phyloP scores from a whole-genome alignment of 2,797 vertebrate species.

The Sparus aurata region DNA sequence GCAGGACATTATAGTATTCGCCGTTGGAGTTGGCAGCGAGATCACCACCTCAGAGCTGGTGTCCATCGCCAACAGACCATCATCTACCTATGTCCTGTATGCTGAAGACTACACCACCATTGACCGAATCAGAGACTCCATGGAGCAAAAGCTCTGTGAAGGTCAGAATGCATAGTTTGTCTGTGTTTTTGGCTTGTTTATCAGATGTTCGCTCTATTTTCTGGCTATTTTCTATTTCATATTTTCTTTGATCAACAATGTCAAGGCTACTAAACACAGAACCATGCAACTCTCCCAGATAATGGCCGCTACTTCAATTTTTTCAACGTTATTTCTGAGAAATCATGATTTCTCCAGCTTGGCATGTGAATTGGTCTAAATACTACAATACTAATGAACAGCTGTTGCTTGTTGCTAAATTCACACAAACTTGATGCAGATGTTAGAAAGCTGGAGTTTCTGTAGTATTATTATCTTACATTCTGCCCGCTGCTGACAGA shows the following conservation, averaged over 20 bases:
- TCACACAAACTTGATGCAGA: too few relatives aligned
- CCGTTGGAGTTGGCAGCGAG: conserved; percentile 88
- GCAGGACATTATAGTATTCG: conserved; percentile 84
- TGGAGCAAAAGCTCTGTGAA: conserved; percentile 90
- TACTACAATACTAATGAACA: too few relatives aligned
- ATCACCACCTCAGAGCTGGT: conserved; percentile 86
- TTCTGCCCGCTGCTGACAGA: not conserved
- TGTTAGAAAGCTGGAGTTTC: not conserved
- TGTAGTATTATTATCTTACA: not conserved
- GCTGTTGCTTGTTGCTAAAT: too few relatives aligned
- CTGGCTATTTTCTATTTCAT: too few relatives aligned
- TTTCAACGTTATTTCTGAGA: too few relatives aligned
- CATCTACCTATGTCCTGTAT: conserved; percentile 85
- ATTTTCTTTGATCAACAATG: not conserved
- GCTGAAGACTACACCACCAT: conserved; percentile 88
- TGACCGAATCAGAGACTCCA: conserved; percentile 84
- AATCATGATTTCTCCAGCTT: too few relatives aligned
- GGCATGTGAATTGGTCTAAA: too few relatives aligned
- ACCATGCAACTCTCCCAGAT: too few relatives aligned
- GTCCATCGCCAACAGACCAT: conserved; percentile 86
- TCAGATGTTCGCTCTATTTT: not conserved
- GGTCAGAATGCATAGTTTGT: conserved; percentile 63
- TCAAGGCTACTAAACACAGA: not conserved
- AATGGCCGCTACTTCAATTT: too few relatives aligned
- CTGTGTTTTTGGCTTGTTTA: not conserved